A percentile compares a stretch with the other conserved stretches of the same genome.
phyloP scores from a whole-genome alignment of 2,888 invertebrate species.

The Caprella mutica region DNA sequence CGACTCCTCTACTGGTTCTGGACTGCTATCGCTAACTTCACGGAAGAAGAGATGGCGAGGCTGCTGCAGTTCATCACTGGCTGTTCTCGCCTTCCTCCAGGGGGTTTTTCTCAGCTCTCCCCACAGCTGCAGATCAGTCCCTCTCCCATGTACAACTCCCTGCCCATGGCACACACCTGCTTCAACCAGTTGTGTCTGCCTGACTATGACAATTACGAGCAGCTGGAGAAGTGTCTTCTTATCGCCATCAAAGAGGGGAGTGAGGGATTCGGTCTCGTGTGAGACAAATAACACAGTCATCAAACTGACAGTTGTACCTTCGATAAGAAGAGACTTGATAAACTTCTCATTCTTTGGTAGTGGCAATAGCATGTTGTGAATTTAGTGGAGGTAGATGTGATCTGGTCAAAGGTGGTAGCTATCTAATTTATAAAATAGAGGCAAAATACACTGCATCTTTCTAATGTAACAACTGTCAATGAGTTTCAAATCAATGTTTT shows the following conservation, averaged over 20 bases:
- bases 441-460: too few species aligned
- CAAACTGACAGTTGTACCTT: too few species aligned
- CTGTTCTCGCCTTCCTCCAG: constrained; percentile 79
- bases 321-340: too few species aligned
- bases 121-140: constrained; percentile 87
- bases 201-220: constrained; percentile 86
- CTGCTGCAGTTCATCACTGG: constrained; percentile 87
- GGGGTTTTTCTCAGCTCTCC: constrained; percentile 77
- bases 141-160: constrained; percentile 74
- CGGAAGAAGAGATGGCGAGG: constrained; percentile 82
- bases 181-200: constrained; percentile 93
- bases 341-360: too few species aligned
- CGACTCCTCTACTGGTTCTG: constrained; percentile 81
- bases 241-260: constrained; percentile 90
- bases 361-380: too few species aligned
- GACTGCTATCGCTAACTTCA: constrained; percentile 78
- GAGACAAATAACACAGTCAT: too few species aligned
- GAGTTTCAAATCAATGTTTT: too few species aligned
- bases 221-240: constrained; percentile 76
- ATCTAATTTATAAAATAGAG: too few species aligned
- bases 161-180: constrained; percentile 91
- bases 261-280: constrained; percentile 72
- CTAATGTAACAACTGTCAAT: too few species aligned
- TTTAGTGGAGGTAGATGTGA: too few species aligned
- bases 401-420: too few species aligned